A percentile compares a stretch with the other conserved stretches of the same genome.
Evolutionary conservation across 2,888 invertebrate genomes (phyloP).

Genomic region (Anoncus sp.): DNA sequence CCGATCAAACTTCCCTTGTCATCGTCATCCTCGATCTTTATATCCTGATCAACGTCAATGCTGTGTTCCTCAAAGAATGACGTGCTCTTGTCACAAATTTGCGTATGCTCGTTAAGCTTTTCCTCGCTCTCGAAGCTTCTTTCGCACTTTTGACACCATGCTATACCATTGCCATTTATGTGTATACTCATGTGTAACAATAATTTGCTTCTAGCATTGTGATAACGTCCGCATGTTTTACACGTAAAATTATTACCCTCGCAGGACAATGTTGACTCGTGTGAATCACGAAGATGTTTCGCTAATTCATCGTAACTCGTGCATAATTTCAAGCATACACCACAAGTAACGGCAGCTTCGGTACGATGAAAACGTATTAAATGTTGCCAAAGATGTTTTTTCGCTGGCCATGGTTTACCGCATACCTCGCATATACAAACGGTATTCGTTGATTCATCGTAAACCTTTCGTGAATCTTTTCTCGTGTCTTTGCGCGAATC

Average conservation of each 20-base stretch:
- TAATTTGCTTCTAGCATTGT: conserved; percentile 85
- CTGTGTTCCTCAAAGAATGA: conserved; percentile 69
- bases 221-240: conserved; percentile 84
- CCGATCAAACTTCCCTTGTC: conserved; percentile 73
- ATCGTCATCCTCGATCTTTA: conserved; percentile 70
- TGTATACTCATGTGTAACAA: conserved; percentile 86
- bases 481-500: conserved; percentile 64
- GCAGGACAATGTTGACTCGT: conserved; percentile 84
- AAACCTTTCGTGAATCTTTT: conserved; percentile 84
- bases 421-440: conserved; percentile 85
- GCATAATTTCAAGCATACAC: conserved; percentile 86
- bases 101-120: conserved; percentile 74
- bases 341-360: conserved; percentile 86
- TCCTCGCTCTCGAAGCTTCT: conserved; percentile 76
- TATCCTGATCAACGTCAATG: conserved; percentile 69
- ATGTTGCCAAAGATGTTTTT: conserved; percentile 87
- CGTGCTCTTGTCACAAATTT: conserved; percentile 69
- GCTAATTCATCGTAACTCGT: conserved; percentile 84
- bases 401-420: conserved; percentile 86
- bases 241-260: conserved; percentile 86
- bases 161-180: conserved; percentile 79
- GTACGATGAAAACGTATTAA: conserved; percentile 85
- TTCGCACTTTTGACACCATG: conserved; percentile 78
- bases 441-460: conserved; percentile 83
- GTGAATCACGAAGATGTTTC: conserved; percentile 83